Conservation (phyloP, 2,113 vertebrate genomes). For the Mesocricetus auratus region DNA sequence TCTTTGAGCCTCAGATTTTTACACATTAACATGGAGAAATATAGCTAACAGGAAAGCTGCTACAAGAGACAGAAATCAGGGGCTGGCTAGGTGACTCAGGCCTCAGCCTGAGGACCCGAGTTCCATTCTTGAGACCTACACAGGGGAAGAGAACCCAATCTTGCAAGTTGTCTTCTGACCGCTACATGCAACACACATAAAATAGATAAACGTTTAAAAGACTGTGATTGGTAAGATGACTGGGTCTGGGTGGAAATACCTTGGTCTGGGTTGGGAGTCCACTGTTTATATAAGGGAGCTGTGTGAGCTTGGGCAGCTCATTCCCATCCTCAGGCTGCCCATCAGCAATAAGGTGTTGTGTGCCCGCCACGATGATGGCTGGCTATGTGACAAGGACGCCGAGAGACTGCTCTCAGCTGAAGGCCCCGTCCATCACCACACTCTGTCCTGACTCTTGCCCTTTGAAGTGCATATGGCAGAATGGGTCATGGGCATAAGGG, state of each 20-base stretch:
- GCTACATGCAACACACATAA: not conserved
- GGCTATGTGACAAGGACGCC: no score
- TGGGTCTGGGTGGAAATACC: not conserved
- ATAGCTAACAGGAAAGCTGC: not conserved
- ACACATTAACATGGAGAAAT: not conserved
- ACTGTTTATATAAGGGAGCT: not conserved
- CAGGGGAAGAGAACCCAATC: not conserved
- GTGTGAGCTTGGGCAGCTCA: not conserved
- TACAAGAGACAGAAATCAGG: not conserved
- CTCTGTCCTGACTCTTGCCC: not conserved
- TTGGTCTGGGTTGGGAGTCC: not conserved
- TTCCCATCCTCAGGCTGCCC: not conserved
- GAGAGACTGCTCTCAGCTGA: not conserved
- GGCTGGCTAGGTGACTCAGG: not conserved
- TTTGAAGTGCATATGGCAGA: not conserved
- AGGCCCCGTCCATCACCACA: not conserved
- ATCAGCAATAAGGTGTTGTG: rapidly evolving
- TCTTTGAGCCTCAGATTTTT: not conserved
- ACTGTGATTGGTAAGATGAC: not conserved
- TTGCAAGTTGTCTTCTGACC: not conserved
- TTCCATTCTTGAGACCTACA: not conserved
- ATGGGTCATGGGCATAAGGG: not conserved
- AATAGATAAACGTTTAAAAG: not conserved
- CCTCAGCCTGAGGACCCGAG: not conserved
- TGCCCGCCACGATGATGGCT: rapidly evolving